A percentile compares a stretch with the other conserved stretches of the same genome.
phyloP scores from a whole-genome alignment of 1,140 invertebrate species.

The Drosophila triauraria region DNA sequence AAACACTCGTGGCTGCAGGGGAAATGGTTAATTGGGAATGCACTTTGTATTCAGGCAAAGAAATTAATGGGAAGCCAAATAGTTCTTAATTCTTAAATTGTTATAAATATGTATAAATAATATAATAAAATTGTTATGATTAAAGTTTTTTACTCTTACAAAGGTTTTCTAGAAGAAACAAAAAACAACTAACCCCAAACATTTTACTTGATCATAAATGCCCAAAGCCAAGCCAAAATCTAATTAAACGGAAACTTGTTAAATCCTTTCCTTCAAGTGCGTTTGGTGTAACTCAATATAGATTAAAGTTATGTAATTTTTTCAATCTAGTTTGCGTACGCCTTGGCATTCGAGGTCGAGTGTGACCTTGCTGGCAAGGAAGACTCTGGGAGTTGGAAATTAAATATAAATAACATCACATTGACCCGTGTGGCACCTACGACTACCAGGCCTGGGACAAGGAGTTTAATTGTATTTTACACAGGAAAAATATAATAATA shows the following conservation, averaged over 20 bases:
- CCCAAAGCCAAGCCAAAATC: conserved; percentile 22
- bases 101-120: neutral
- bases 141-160: neutral
- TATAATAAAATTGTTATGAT: neutral
- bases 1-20: neutral
- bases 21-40: conserved; percentile 4
- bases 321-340: conserved; percentile 11
- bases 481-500: neutral
- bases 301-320: conserved; percentile 43
- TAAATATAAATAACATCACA: conserved; percentile 67
- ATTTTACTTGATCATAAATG: neutral
- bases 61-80: too few relatives aligned
- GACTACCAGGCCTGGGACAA: conserved; percentile 10
- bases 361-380: conserved; percentile 14
- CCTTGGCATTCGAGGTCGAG: conserved; percentile 2
- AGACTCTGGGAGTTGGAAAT: conserved; percentile 26
- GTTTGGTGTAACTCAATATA: conserved; percentile 30
- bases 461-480: conserved; percentile 4
- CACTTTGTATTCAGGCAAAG: neutral
- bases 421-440: conserved; percentile 63
- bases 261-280: conserved; percentile 12
- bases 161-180: too few relatives aligned
- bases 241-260: conserved; percentile 26
- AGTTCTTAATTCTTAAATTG: too few relatives aligned
- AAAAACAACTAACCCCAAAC: neutral